phyloP scores from a whole-genome alignment of 1,140 invertebrate genomes.

The Thrips palmi region DNA sequence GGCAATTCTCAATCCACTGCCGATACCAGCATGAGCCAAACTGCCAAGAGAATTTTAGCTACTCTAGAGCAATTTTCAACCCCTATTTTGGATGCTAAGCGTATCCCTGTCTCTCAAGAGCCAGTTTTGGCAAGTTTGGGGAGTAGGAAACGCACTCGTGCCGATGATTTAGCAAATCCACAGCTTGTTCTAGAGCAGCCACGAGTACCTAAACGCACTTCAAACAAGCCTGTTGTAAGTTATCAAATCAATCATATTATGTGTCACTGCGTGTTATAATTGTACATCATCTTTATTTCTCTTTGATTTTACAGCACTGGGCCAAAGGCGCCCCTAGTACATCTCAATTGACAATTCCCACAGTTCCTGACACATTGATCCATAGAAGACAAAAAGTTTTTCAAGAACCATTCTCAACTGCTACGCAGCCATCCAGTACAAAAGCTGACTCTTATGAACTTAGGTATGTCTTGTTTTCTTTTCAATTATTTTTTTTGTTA shows the following conservation, averaged over 20 bases:
- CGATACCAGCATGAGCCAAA: slow-evolving; percentile 31
- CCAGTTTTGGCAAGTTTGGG: no score
- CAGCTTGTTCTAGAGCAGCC: no score
- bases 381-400: no score
- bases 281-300: not conserved
- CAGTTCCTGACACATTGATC: no score
- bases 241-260: slow-evolving; percentile 2
- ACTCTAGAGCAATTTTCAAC: slow-evolving; percentile 53
- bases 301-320: not conserved
- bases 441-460: not conserved
- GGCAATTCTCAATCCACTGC: slow-evolving; percentile 18
- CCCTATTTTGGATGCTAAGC: slow-evolving; percentile 22
- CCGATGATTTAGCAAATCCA: no score
- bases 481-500: slow-evolving; percentile 12
- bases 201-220: not conserved
- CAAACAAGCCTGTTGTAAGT: not conserved
- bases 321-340: no score
- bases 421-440: no score
- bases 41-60: slow-evolving; percentile 46
- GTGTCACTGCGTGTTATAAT: slow-evolving; percentile 20
- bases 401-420: no score
- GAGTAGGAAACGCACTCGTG: no score
- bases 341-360: no score
- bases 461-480: slow-evolving; percentile 7
- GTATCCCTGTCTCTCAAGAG: slow-evolving; percentile 13